A percentile compares a stretch with the other conserved stretches of the same genome.
phyloP scores from a whole-genome alignment of 2,113 vertebrate species.

The Notothenia rossii region DNA sequence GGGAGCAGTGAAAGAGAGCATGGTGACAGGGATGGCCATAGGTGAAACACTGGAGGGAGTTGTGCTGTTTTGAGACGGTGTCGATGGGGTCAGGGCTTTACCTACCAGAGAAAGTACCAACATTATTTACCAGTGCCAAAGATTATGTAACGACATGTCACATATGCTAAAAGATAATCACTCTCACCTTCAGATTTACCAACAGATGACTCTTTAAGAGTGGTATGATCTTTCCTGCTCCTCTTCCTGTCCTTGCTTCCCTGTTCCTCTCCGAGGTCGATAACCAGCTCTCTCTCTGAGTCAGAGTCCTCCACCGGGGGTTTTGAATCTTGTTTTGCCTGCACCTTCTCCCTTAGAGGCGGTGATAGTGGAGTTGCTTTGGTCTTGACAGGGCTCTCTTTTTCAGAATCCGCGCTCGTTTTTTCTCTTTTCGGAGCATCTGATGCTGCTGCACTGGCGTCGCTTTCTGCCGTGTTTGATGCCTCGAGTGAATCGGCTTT shows the following conservation, averaged over 20 bases:
- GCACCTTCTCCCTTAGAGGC: constrained; percentile 86
- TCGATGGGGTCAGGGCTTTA: constrained; percentile 85
- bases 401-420: constrained; percentile 81
- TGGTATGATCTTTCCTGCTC: constrained; percentile 87
- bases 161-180: background rate
- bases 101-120: constrained; percentile 72
- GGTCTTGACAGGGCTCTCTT: constrained; percentile 87
- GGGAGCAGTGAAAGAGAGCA: constrained; percentile 84
- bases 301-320: constrained; percentile 92
- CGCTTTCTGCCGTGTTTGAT: constrained; percentile 33
- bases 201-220: constrained; percentile 85
- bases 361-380: constrained; percentile 81
- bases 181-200: constrained; percentile 88
- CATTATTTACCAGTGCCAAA: constrained; percentile 7
- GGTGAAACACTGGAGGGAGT: constrained; percentile 80
- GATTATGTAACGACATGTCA: background rate
- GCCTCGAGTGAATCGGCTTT: constrained; percentile 75
- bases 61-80: constrained; percentile 87
- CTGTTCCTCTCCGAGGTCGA: constrained; percentile 95
- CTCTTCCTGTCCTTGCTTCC: constrained; percentile 91
- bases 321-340: constrained; percentile 88
- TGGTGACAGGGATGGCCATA: constrained; percentile 82
- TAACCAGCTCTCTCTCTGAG: constrained; percentile 96
- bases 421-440: constrained; percentile 84
- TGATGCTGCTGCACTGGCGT: constrained; percentile 16